Conservation (phyloP, 1,140 invertebrate genomes). For the Nephila pilipes region DNA sequence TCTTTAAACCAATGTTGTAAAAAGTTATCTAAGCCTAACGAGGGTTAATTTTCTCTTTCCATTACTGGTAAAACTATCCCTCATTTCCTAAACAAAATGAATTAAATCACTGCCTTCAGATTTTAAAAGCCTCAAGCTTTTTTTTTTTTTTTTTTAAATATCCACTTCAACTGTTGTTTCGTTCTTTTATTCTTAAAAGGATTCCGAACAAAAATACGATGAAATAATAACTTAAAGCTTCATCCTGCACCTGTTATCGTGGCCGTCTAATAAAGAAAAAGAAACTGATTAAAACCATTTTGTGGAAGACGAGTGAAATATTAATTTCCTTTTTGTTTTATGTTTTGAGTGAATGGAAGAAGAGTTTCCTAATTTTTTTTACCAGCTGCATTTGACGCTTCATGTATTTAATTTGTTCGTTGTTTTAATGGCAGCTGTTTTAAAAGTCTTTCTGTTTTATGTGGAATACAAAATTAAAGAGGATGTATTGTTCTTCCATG, state of each 20-base stretch:
- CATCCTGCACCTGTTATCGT: not conserved
- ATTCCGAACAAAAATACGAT: not conserved
- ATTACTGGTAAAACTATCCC: not conserved
- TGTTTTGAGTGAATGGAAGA: not conserved
- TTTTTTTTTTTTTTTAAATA: not conserved
- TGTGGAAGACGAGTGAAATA: not conserved
- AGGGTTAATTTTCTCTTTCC: not conserved
- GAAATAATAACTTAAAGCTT: not conserved
- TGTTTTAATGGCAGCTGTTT: not conserved
- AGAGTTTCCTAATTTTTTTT: too few species aligned
- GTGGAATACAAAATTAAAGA: not conserved
- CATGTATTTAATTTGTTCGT: slow-evolving; percentile 11
- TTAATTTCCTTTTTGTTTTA: slow-evolving; percentile 7
- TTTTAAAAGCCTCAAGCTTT: not conserved
- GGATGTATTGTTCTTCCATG: not conserved
- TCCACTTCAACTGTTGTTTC: not conserved
- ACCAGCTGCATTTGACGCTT: not conserved
- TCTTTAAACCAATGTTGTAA: too few species aligned
- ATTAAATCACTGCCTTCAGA: slow-evolving; percentile 27
- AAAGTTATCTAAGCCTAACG: not conserved
- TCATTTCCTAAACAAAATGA: not conserved
- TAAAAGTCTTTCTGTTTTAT: not conserved
- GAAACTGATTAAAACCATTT: too few species aligned
- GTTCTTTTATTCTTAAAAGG: not conserved
- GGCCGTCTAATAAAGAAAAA: not conserved